Evolutionary conservation across 2,113 vertebrate species (phyloP).

Genomic region (Elephantulus edwardii): DNA sequence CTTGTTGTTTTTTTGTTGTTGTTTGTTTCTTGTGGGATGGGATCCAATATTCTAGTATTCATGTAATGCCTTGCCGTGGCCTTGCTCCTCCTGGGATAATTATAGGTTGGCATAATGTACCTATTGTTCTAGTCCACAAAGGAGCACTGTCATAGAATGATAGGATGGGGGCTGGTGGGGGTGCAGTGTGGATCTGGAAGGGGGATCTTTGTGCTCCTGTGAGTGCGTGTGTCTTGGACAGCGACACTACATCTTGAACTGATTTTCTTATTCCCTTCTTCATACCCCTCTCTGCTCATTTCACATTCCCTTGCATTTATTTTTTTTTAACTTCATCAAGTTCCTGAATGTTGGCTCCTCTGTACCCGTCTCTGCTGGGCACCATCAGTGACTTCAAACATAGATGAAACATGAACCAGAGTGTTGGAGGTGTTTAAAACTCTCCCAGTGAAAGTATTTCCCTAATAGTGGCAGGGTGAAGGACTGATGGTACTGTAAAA

Average conservation of each 20-base stretch:
- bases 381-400: background rate
- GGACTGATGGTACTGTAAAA: background rate
- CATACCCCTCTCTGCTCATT: background rate
- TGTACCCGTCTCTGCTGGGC: background rate
- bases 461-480: background rate
- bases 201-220: slow-evolving; percentile 67
- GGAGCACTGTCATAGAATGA: slow-evolving; percentile 79
- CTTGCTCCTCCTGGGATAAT: slow-evolving; percentile 83
- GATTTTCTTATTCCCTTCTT: slow-evolving; percentile 15
- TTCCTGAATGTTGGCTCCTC: background rate
- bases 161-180: slow-evolving; percentile 56
- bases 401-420: background rate
- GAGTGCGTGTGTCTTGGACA: slow-evolving; percentile 66
- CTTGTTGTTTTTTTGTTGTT: slow-evolving; percentile 65
- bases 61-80: slow-evolving; percentile 82
- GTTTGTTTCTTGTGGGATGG: slow-evolving; percentile 78
- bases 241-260: slow-evolving; percentile 52
- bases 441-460: slow-evolving; percentile 31
- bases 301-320: background rate
- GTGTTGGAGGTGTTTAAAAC: slow-evolving; percentile 50
- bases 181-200: slow-evolving; percentile 47
- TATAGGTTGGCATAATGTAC: slow-evolving; percentile 86
- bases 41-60: slow-evolving; percentile 81
- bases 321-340: background rate
- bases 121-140: slow-evolving; percentile 86